Percentiles rank a stretch among this genome's conserved stretches.
These are phyloP conservation scores for Oreotragus oreotragus DNA, from an alignment of 2,113 vertebrate genomes.

Conservation along the genomic window DNA sequence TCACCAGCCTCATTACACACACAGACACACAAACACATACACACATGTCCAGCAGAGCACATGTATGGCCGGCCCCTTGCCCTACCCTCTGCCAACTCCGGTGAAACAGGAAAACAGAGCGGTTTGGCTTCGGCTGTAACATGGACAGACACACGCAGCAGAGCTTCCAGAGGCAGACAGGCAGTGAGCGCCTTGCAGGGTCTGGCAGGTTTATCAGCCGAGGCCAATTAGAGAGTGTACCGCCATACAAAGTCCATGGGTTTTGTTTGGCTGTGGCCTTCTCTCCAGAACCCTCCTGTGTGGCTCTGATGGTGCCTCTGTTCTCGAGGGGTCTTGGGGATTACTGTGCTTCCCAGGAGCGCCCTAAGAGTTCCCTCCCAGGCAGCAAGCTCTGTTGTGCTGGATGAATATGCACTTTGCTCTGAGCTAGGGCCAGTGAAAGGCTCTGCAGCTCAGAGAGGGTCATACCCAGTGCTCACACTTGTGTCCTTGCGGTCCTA, in stretches of 20 bases:
- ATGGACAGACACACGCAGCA: constrained; percentile 60
- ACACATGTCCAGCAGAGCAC: neutral
- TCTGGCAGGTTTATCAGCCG: constrained; percentile 49
- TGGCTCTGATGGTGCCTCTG: neutral
- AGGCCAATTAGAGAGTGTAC: constrained; percentile 49
- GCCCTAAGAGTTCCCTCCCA: neutral
- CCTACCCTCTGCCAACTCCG: constrained; percentile 67
- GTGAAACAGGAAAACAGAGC: constrained; percentile 67
- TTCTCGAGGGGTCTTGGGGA: neutral
- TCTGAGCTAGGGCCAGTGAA: neutral
- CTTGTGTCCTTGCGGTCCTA: neutral
- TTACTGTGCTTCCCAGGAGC: neutral
- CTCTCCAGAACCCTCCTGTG: neutral
- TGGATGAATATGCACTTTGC: neutral
- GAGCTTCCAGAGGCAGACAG: constrained; percentile 78
- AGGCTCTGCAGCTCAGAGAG: neutral
- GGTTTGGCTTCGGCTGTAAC: constrained; percentile 66
- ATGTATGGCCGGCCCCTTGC: neutral
- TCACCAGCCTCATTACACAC: neutral
- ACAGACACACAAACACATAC: no score
- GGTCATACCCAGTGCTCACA: neutral
- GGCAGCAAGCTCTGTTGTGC: neutral
- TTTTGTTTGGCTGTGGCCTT: constrained; percentile 70
- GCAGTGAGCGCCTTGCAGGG: constrained; percentile 79
- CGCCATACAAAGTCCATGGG: constrained; percentile 53